Percentiles rank a stretch among this genome's conserved stretches.
Evolutionary conservation across 1,140 invertebrate genomes (phyloP).

Genomic region (Trachymyrmex septentrionalis): DNA sequence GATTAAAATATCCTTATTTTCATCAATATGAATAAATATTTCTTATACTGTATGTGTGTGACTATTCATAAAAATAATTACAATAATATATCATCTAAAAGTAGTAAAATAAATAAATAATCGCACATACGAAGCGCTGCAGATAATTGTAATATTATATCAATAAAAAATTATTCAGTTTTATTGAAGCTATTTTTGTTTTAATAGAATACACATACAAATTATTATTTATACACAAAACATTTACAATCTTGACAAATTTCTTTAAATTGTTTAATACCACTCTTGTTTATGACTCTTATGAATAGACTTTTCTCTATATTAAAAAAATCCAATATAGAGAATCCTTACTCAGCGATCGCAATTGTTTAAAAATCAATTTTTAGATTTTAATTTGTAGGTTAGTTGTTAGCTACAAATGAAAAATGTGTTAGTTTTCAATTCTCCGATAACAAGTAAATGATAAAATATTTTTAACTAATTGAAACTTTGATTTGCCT

Average conservation of each 20-base stretch:
- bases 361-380: not conserved
- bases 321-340: not conserved
- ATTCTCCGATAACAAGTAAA: not conserved
- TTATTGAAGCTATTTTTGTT: not conserved
- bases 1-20: not conserved
- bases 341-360: not conserved
- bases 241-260: not conserved
- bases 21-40: not conserved
- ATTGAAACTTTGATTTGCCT: conserved; percentile 28
- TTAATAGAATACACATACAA: not conserved
- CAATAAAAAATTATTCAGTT: not conserved
- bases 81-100: not conserved
- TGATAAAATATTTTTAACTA: conserved; percentile 24
- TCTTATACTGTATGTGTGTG: not conserved
- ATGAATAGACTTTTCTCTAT: not conserved
- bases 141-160: not conserved
- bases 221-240: not conserved
- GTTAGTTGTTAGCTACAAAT: conserved; percentile 4
- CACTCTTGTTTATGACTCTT: not conserved
- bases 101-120: not conserved
- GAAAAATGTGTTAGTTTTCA: conserved; percentile 11
- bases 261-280: not conserved
- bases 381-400: conserved; percentile 6
- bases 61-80: not conserved
- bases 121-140: not conserved